Base-by-base conservation (phyloP, 2,888 invertebrate genomes). In the Teinopalpus imperialis region DNA sequence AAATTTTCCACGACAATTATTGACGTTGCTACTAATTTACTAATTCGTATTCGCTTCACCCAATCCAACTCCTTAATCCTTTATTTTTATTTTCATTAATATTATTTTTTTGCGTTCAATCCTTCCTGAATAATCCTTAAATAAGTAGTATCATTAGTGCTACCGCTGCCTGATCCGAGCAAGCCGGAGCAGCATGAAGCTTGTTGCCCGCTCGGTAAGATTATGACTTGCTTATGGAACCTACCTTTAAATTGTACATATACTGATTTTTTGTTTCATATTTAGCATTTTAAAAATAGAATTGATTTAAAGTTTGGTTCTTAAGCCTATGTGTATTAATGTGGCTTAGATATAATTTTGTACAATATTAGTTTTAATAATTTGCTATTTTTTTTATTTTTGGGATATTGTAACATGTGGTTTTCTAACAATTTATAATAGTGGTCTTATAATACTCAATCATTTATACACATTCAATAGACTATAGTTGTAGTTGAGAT, bases 141-240 rank as follows among this genome's bases (percentile, higher is more conserved):
- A 80, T 74, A 71, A 74, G 80, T 90, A 93, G 93, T 92, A 80
- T 92, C 91, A 78, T 91, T 93, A 89, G 93, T 93, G 80, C 91
- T 95, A 91, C 95, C 95, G 82, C 91, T 95, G 89, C 94, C 95
- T 86, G 93, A 95, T 89, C 95, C 95, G 80, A 92, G 94, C 86
- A 94, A 94, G 90, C 95, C 95, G 78, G 94, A 94, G 90, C 94
- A 95, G 93, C 95, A 95, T 91, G 95, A 95, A 90, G 94, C 94
- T 89, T 95, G 95, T 93, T 95, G 95, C 90, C 94, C 95, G 81
- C 92, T 95, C 89, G 93, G 94, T 94, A 94, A 94, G 93, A 83
- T 59, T 69, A 58, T 51, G 53, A 49, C 54, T 64, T 66, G 59
- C 50, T 60, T 54, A 53, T 44, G 58, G 62, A 58, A 54, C 53